Evolutionary conservation across 2,888 invertebrate species (phyloP).

Genomic region (Acanthoscelides obtectus): DNA sequence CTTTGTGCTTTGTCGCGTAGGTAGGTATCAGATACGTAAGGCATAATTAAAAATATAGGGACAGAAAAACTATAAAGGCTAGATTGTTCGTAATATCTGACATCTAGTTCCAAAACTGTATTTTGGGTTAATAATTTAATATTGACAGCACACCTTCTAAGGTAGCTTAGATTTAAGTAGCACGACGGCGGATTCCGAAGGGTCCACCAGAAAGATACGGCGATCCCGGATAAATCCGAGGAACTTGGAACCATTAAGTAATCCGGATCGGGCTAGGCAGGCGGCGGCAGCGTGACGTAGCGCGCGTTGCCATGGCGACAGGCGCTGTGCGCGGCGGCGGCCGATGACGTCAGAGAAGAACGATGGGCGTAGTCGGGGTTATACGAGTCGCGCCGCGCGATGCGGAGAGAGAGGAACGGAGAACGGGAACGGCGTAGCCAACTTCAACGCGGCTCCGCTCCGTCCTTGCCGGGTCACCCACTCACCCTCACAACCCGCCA

Average conservation of each 20-base stretch:
- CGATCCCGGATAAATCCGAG: not conserved
- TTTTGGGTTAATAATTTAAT: too few species aligned
- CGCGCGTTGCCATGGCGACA: not conserved
- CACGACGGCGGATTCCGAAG: not conserved
- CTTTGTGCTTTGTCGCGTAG: too few species aligned
- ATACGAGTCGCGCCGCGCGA: too few species aligned
- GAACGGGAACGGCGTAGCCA: too few species aligned
- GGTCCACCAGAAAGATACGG: not conserved
- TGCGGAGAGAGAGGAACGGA: too few species aligned
- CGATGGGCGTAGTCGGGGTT: not conserved
- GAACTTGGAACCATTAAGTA: not conserved
- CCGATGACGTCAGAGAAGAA: not conserved
- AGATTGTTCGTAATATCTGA: too few species aligned
- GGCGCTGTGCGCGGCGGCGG: not conserved
- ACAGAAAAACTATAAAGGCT: too few species aligned
- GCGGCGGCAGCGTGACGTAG: not conserved
- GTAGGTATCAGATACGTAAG: too few species aligned
- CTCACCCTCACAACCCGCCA: not conserved
- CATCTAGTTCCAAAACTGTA: too few species aligned
- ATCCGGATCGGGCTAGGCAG: not conserved
- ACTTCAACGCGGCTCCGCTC: not conserved
- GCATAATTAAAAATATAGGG: too few species aligned
- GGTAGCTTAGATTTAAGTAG: not conserved
- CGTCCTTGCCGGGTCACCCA: not conserved
- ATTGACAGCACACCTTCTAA: not conserved